phyloP scores from a whole-genome alignment of 37 sponge, comb jelly and placozoan species.

The Bolinopsis microptera region DNA sequence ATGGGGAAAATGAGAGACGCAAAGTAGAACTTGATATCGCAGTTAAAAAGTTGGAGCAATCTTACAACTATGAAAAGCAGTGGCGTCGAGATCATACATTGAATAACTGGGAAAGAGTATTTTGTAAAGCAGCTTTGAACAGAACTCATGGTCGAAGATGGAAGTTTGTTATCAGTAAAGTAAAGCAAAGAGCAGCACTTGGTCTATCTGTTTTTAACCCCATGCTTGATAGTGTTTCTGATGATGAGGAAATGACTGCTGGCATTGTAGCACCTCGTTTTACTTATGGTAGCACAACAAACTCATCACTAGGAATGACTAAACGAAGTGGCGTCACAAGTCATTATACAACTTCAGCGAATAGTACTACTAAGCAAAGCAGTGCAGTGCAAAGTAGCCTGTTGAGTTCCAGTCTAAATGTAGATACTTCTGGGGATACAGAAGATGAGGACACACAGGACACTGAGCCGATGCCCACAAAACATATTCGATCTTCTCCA shows the following conservation, averaged over 20 bases:
- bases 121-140: slow-evolving; percentile 63
- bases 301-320: slow-evolving; percentile 14
- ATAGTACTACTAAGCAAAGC: slow-evolving; percentile 6
- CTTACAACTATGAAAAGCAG: slow-evolving; percentile 62
- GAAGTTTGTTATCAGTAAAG: slow-evolving; percentile 63
- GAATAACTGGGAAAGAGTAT: slow-evolving; percentile 64
- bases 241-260: neutral
- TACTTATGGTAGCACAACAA: slow-evolving; percentile 63
- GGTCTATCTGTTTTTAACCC: slow-evolving; percentile 57
- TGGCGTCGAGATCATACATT: slow-evolving; percentile 55
- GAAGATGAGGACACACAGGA: slow-evolving; percentile 63
- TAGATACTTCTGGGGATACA: slow-evolving; percentile 58
- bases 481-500: slow-evolving; percentile 20
- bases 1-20: slow-evolving; percentile 40
- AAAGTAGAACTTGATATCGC: slow-evolving; percentile 42
- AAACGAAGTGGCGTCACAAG: neutral
- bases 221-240: slow-evolving; percentile 24
- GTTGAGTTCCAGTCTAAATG: slow-evolving; percentile 36
- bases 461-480: slow-evolving; percentile 17
- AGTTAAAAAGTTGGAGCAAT: slow-evolving; percentile 52
- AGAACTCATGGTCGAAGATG: slow-evolving; percentile 63
- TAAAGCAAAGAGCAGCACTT: slow-evolving; percentile 52
- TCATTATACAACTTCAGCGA: neutral
- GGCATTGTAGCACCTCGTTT: slow-evolving; percentile 19
- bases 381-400: slow-evolving; percentile 60